phyloP scores from a whole-genome alignment of 1,140 invertebrate genomes.

The Galleria mellonella region DNA sequence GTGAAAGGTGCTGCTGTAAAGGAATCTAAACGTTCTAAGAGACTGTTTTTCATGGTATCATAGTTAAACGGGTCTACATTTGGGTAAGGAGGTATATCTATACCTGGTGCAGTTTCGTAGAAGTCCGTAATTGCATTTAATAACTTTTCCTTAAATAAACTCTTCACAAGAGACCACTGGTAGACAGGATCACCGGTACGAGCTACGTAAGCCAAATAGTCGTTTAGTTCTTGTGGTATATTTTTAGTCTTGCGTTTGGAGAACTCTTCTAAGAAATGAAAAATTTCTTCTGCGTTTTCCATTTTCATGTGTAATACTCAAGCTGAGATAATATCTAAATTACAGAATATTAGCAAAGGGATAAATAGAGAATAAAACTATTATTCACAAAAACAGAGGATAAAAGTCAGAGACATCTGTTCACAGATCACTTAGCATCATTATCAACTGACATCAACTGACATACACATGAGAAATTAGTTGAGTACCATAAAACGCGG shows the following conservation, averaged over 20 bases:
- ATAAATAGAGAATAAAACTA: no score
- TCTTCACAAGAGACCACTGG: conserved; percentile 92
- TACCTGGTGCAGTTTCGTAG: conserved; percentile 83
- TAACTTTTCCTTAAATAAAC: conserved; percentile 90
- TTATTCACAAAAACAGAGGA: no score
- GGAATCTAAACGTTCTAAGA: conserved; percentile 88
- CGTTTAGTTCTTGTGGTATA: conserved; percentile 92
- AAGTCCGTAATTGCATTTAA: conserved; percentile 91
- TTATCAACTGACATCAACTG: no score
- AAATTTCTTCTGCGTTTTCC: conserved; percentile 90
- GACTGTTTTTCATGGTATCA: conserved; percentile 89
- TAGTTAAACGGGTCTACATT: conserved; percentile 95
- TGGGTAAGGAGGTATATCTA: conserved; percentile 86
- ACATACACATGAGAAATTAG: no score
- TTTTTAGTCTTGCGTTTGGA: conserved; percentile 86
- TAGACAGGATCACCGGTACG: conserved; percentile 96
- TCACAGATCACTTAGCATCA: no score
- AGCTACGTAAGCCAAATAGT: conserved; percentile 92
- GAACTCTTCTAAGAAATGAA: conserved; percentile 89
- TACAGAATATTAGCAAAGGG: no score
- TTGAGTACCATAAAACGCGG: no score
- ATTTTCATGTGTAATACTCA: conserved; percentile 61
- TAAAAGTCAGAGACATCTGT: no score
- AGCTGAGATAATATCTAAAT: neutral
- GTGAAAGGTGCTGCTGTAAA: conserved; percentile 96